Base-by-base conservation (phyloP, 2,888 invertebrate species). In the Callyntrura guangdongensis region DNA sequence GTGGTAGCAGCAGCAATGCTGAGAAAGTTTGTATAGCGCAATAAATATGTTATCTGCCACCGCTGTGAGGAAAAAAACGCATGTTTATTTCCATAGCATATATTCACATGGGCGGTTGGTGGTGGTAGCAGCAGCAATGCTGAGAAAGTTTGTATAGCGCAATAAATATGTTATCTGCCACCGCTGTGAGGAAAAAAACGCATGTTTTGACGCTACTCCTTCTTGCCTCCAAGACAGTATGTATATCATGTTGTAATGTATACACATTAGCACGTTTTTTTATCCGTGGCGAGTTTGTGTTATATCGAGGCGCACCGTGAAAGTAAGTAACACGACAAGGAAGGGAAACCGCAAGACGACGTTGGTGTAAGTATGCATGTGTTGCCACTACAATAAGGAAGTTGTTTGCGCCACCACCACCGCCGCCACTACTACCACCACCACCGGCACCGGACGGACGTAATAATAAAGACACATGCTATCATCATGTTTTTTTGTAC, bases 361-460 rank as follows among this genome's bases (percentile, higher is more conserved):
- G 72, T 6, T 22, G 64, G 64, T 64, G 2, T 25, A 1, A 22
- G 6, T 1, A 8, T 64, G 64, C 8, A 17, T 59, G 17, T 59
- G 17, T 1, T 2, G 2, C 36, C 6, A 36, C 36, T 36, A 25
- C 36, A 36, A 72, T 47, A 72, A 72, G 72, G 72, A 72, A 72
- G 72, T 72, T 72, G 72, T 72, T 72, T 72, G 47, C 17, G 17
- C 36, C 36, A 36, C 36, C 17, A 47, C n/a, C n/a, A n/a, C n/a
- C n/a, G n/a, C n/a, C n/a, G n/a, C n/a, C n/a, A n/a, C n/a, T n/a
- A n/a, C n/a, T n/a, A n/a, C n/a, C n/a, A n/a, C n/a, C n/a, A n/a
- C n/a, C n/a, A n/a, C n/a, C n/a, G n/a, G n/a, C n/a, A n/a, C n/a
- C 49, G 64, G 45, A 88, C 81, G 61, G 79, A 81, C 83, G 83